Conservation (phyloP, 2,888 invertebrate species). For the Iselma pallidipennis region DNA sequence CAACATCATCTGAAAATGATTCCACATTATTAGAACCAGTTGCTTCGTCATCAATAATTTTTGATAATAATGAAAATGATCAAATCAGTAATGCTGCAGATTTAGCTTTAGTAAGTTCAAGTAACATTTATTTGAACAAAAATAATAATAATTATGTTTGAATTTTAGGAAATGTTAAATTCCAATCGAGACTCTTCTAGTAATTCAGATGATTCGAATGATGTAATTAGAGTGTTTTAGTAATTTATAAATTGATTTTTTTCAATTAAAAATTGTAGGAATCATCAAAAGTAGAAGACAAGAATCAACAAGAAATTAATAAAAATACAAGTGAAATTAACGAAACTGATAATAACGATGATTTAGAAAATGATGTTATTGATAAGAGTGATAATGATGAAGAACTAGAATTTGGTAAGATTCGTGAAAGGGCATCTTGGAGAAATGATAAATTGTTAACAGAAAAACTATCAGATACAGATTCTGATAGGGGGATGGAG, state of each 20-base stretch:
- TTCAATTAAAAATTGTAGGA: not conserved
- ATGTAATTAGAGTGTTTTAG: not conserved
- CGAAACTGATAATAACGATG: not conserved
- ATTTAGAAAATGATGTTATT: not conserved
- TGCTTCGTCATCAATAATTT: not conserved
- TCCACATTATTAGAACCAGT: not conserved
- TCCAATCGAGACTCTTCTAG: not conserved
- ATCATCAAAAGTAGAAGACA: not conserved
- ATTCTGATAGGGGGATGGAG: conserved; percentile 37
- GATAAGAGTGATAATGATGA: conserved; percentile 13
- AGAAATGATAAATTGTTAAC: conserved; percentile 39
- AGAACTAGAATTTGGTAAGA: conserved; percentile 12
- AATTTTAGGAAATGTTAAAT: not conserved
- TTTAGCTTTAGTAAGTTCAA: conserved; percentile 1
- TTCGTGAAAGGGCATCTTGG: conserved; percentile 34
- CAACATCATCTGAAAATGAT: not conserved
- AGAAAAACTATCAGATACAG: conserved; percentile 34
- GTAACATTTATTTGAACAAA: not conserved
- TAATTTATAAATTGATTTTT: not conserved
- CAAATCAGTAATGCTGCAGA: not conserved
- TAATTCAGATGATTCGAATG: not conserved
- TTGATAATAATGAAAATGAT: not conserved
- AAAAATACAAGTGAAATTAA: not conserved
- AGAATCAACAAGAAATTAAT: not conserved
- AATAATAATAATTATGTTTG: not conserved